A percentile compares a stretch with the other conserved stretches of the same genome.
phyloP scores from a whole-genome alignment of 1,140 invertebrate genomes.

The Spodoptera frugiperda region DNA sequence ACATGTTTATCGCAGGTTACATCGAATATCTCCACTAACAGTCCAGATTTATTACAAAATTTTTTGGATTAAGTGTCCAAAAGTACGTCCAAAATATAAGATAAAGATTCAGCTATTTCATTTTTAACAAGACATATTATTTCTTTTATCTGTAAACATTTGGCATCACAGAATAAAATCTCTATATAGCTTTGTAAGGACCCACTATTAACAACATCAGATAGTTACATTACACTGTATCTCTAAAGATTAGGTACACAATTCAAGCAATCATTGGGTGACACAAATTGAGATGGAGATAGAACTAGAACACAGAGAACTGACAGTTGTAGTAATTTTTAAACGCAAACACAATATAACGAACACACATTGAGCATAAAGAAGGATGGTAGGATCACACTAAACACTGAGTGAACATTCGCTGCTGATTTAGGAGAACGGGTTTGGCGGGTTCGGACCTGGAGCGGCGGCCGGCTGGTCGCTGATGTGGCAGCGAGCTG shows the following conservation, averaged over 20 bases:
- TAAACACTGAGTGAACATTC: background rate
- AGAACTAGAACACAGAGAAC: too few relatives aligned
- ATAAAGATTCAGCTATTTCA: constrained; percentile 12
- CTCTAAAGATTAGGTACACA: too few relatives aligned
- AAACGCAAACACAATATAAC: too few relatives aligned
- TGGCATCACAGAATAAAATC: background rate
- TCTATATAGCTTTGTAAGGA: background rate
- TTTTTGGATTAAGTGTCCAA: background rate
- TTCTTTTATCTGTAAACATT: background rate
- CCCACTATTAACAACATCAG: too few relatives aligned
- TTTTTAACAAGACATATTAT: background rate
- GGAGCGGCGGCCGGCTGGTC: background rate
- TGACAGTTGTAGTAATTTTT: too few relatives aligned
- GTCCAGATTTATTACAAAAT: constrained; percentile 19
- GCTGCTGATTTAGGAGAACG: background rate
- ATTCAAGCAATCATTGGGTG: too few relatives aligned
- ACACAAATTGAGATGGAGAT: too few relatives aligned
- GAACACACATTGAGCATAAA: too few relatives aligned
- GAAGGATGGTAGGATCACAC: background rate
- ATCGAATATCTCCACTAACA: background rate
- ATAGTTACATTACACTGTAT: too few relatives aligned
- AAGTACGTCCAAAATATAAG: constrained; percentile 18
- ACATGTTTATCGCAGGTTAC: too few relatives aligned
- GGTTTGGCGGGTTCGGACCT: background rate
- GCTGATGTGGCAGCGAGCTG: constrained; percentile 3